A percentile compares a stretch with the other conserved stretches of the same genome.
These are phyloP conservation scores for Synaphobranchus kaupii DNA, from an alignment of 2,797 vertebrate species.

Conservation along the genomic window DNA sequence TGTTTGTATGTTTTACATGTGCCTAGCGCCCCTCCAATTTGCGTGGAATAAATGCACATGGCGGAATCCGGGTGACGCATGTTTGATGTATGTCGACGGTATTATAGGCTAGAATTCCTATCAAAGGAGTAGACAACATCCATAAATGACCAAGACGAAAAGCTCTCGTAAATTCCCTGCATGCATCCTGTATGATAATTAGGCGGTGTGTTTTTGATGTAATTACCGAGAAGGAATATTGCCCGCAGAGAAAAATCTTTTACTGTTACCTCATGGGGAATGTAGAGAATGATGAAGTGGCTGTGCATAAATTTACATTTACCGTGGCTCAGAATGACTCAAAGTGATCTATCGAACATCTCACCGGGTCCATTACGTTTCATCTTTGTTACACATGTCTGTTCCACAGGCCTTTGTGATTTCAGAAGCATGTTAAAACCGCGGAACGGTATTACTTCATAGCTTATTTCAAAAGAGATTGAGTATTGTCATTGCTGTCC, in stretches of 20 bases:
- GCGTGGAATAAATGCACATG: constrained; percentile 27
- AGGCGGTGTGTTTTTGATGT: constrained; percentile 72
- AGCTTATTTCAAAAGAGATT: neutral
- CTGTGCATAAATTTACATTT: constrained; percentile 72
- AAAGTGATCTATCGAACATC: constrained; percentile 68
- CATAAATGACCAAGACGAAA: constrained; percentile 60
- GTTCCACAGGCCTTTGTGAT: neutral
- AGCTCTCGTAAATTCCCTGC: constrained; percentile 70
- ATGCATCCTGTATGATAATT: constrained; percentile 76
- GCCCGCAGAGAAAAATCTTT: constrained; percentile 69
- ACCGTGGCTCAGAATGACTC: constrained; percentile 62
- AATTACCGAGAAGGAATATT: constrained; percentile 73
- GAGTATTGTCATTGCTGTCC: neutral
- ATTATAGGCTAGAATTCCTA: constrained; percentile 65
- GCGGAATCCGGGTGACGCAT: constrained; percentile 43
- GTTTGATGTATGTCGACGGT: constrained; percentile 71
- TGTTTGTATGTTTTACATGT: constrained; percentile 10
- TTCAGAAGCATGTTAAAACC: neutral
- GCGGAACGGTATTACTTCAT: neutral
- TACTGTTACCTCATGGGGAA: constrained; percentile 62
- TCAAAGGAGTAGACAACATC: constrained; percentile 66
- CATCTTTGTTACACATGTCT: constrained; percentile 57
- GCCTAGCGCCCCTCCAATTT: neutral
- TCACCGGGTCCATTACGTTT: constrained; percentile 63
- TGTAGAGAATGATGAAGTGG: constrained; percentile 71